Evolutionary conservation across 1,140 invertebrate species (phyloP).

Genomic region (Zaprionus vittiger): DNA sequence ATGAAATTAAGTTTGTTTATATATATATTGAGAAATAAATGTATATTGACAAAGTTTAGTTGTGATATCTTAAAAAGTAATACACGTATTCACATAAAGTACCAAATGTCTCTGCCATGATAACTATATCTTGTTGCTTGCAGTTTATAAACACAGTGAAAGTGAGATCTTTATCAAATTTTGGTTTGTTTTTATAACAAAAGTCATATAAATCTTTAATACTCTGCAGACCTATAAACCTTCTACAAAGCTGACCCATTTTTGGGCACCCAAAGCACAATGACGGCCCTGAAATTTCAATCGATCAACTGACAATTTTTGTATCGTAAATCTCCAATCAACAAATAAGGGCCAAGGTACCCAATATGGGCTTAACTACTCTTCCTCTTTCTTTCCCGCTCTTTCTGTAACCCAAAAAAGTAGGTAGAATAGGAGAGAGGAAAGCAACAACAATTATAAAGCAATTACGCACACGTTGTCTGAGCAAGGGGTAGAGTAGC

Average conservation of each 20-base stretch:
- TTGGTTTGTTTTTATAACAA: neutral
- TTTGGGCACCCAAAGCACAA: slow-evolving; percentile 20
- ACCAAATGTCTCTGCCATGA: no score
- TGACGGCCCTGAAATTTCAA: slow-evolving; percentile 72
- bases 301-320: slow-evolving; percentile 50
- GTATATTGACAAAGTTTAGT: neutral
- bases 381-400: neutral
- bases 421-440: slow-evolving; percentile 11
- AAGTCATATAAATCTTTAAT: neutral
- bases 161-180: neutral
- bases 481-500: neutral
- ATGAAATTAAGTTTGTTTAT: neutral
- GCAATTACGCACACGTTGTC: slow-evolving; percentile 60
- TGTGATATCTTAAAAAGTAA: neutral
- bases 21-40: neutral
- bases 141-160: no score
- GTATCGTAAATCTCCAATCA: slow-evolving; percentile 9
- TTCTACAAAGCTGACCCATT: slow-evolving; percentile 51
- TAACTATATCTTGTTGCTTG: no score
- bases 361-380: slow-evolving; percentile 29
- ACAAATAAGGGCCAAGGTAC: slow-evolving; percentile 36
- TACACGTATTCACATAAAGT: no score
- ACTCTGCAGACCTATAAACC: neutral
- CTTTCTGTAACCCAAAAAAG: slow-evolving; percentile 52
- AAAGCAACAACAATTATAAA: slow-evolving; percentile 62